A percentile compares a stretch with the other conserved stretches of the same genome.
Evolutionary conservation across 2,113 vertebrate species (phyloP).

Genomic region (Eulacestoma nigropectus): DNA sequence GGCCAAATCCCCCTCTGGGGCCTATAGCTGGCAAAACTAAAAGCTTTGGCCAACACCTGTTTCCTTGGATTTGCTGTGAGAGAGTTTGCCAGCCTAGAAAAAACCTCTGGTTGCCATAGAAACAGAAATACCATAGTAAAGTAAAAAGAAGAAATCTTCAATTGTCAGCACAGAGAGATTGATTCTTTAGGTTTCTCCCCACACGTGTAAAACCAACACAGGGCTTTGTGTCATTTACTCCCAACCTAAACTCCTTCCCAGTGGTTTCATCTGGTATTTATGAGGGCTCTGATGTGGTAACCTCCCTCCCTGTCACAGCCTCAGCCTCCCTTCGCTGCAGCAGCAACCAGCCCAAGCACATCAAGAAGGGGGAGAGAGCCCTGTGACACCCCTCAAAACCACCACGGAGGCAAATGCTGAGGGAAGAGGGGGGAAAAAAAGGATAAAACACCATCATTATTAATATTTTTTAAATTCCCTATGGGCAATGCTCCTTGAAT

Average conservation of each 20-base stretch:
- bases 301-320: neutral
- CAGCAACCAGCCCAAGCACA: neutral
- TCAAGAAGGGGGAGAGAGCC: neutral
- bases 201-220: neutral
- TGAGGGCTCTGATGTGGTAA: slow-evolving; percentile 22
- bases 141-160: slow-evolving; percentile 60
- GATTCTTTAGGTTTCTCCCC: slow-evolving; percentile 44
- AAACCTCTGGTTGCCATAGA: slow-evolving; percentile 72
- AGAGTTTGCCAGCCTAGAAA: slow-evolving; percentile 60
- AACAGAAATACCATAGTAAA: slow-evolving; percentile 67
- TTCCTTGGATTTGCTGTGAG: neutral
- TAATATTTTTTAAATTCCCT: neutral
- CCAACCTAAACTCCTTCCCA: slow-evolving; percentile 54
- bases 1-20: neutral
- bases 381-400: neutral
- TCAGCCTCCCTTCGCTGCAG: neutral
- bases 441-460: neutral
- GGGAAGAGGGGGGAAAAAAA: neutral
- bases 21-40: neutral
- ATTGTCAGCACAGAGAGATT: slow-evolving; percentile 64
- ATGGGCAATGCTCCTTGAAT: neutral
- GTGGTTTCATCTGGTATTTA: slow-evolving; percentile 55
- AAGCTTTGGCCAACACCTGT: neutral
- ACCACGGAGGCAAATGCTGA: neutral
- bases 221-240: slow-evolving; percentile 65